Evolutionary conservation across 2,888 invertebrate genomes (phyloP), one percentile per base, ranked within the genome.

Genomic region (Drosophila kokeensis): DNA sequence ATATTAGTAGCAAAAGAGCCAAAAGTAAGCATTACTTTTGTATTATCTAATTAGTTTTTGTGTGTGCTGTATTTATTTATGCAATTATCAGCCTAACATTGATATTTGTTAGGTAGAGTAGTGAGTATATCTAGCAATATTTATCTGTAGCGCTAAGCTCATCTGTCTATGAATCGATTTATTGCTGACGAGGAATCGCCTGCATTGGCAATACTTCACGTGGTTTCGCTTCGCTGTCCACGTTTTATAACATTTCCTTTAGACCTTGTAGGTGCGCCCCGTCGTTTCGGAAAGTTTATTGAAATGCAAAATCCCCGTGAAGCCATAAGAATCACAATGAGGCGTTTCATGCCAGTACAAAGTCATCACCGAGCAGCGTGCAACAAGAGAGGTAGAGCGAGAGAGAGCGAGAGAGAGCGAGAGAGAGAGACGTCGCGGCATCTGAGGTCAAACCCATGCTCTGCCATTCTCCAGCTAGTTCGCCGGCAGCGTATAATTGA

Each of bases 301-400:
- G 79, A 86, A 86, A 81, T 76, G 76, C 69, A 85, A 86, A 86
- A 76, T 82, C 90, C 76, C 81, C 75, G 79, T 86, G 86, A 88
- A 87, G 86, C 88, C 86, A 83, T 85, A 89, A 74, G 76, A 85
- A 83, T 89, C 86, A 81, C 81, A 78, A 79, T 85, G 70, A 87
- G 73, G 67, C 69, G 71, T 71, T 70, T 64, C 73, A 61, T 76
- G 72, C 63, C 59, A 61, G 57, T 68, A 71, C 76, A 80, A 77
- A 84, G 84, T 77, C 80, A 81, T 70, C 69, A 66, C 49, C 49
- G 59, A 66, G 42, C 80, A 74, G 76, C 73, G 70, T 45, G 45
- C 24, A 45, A 45, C 24, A 24, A 45, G 8, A 45, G 45, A 24
- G 24, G 45, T 4, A 24, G 42, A 42, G 2, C 11, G 42, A 21